phyloP scores from a whole-genome alignment of 2,113 vertebrate genomes.

The Grallaria varia region DNA sequence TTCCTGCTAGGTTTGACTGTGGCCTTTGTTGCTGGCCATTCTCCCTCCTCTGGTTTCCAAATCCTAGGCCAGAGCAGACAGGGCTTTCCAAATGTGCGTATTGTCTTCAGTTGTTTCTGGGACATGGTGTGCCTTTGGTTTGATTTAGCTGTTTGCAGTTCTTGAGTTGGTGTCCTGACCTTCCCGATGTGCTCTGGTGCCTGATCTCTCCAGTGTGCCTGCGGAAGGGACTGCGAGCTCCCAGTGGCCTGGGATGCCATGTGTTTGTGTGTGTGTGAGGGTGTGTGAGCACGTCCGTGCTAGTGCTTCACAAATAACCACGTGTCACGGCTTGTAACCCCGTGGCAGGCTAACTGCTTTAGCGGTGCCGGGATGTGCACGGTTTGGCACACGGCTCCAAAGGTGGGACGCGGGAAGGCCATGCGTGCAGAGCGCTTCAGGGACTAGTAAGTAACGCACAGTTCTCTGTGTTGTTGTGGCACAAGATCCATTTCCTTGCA shows the following conservation, averaged over 20 bases:
- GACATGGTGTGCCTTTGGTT: fast-evolving
- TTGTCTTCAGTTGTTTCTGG: not conserved
- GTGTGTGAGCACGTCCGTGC: not conserved
- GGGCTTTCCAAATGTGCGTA: too few relatives aligned
- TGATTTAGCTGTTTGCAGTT: not conserved
- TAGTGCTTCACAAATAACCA: not conserved
- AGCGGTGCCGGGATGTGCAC: not conserved
- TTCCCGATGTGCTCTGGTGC: not conserved
- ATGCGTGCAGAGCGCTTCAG: not conserved
- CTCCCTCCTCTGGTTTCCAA: not conserved
- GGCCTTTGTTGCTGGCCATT: not conserved
- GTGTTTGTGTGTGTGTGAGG: not conserved
- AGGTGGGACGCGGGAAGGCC: conserved; percentile 16
- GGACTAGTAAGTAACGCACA: conserved; percentile 12
- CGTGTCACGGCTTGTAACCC: conserved; percentile 43
- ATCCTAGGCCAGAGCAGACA: not conserved
- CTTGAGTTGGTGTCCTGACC: not conserved
- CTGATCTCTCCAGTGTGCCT: not conserved
- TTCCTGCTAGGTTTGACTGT: not conserved
- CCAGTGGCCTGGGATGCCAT: not conserved
- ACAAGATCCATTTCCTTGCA: not conserved
- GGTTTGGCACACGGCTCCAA: conserved; percentile 13
- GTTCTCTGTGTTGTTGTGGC: conserved; percentile 12
- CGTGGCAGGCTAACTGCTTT: conserved; percentile 27
- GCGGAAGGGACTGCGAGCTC: not conserved